Evolutionary conservation across 2,888 invertebrate species (phyloP).

Genomic region (Nyleta sp.): DNA sequence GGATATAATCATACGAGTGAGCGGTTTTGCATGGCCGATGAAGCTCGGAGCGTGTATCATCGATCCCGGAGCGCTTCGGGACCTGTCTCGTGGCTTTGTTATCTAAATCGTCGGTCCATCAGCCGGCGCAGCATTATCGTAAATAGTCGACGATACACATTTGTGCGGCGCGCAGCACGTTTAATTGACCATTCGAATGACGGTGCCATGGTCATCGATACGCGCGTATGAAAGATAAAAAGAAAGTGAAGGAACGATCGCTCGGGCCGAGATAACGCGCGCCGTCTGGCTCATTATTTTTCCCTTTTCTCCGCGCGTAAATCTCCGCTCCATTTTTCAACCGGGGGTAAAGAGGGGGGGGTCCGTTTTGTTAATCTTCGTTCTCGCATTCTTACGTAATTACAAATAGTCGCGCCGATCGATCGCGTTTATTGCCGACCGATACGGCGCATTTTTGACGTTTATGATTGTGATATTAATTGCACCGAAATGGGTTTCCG

Average conservation of each 20-base stretch:
- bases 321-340: slow-evolving; percentile 24
- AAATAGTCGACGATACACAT: slow-evolving; percentile 70
- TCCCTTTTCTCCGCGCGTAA: slow-evolving; percentile 38
- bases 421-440: slow-evolving; percentile 17
- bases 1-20: slow-evolving; percentile 63
- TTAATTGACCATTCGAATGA: slow-evolving; percentile 75
- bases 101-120: slow-evolving; percentile 70
- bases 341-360: neutral
- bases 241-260: slow-evolving; percentile 62
- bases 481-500: slow-evolving; percentile 17
- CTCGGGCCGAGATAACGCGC: slow-evolving; percentile 49
- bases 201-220: slow-evolving; percentile 70
- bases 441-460: slow-evolving; percentile 31
- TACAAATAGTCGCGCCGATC: slow-evolving; percentile 17
- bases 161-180: slow-evolving; percentile 68
- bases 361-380: slow-evolving; percentile 14
- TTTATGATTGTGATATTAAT: slow-evolving; percentile 41
- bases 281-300: slow-evolving; percentile 48
- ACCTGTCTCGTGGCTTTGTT: slow-evolving; percentile 68
- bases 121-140: slow-evolving; percentile 70
- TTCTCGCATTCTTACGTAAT: slow-evolving; percentile 39
- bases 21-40: slow-evolving; percentile 64
- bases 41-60: slow-evolving; percentile 64
- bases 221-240: slow-evolving; percentile 58
- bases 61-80: slow-evolving; percentile 65